These are phyloP conservation scores for Gallinago solitaria DNA, from an alignment of 2,797 vertebrate genomes.

Conservation along the genomic window DNA sequence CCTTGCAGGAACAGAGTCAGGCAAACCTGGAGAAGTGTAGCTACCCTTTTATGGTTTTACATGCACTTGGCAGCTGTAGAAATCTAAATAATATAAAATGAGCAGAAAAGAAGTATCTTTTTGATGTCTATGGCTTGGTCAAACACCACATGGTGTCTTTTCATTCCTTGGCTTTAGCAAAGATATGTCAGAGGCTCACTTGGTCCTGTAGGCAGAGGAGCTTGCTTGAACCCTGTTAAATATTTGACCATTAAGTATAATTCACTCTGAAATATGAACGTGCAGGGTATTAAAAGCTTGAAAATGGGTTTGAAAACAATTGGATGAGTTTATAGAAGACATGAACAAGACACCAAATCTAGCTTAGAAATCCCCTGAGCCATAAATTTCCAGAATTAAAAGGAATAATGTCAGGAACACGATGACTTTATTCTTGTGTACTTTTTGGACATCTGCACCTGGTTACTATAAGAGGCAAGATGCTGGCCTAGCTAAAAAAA, in stretches of 20 bases:
- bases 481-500: neutral
- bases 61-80: neutral
- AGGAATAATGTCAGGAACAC: neutral
- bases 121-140: neutral
- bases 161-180: neutral
- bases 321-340: neutral
- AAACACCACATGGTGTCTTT: neutral
- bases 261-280: neutral
- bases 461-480: neutral
- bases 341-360: neutral
- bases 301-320: neutral
- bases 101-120: neutral
- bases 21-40: neutral
- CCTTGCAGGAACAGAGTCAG: neutral
- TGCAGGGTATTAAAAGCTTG: neutral
- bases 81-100: neutral
- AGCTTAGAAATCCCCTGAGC: neutral
- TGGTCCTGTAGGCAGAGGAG: neutral
- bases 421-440: neutral
- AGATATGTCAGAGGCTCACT: accelerated
- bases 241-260: neutral
- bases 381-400: neutral
- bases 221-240: neutral
- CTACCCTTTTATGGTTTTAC: neutral
- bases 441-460: neutral